These are phyloP conservation scores for Druceiella hillmani DNA, from an alignment of 2,888 invertebrate genomes.

Conservation along the genomic window DNA sequence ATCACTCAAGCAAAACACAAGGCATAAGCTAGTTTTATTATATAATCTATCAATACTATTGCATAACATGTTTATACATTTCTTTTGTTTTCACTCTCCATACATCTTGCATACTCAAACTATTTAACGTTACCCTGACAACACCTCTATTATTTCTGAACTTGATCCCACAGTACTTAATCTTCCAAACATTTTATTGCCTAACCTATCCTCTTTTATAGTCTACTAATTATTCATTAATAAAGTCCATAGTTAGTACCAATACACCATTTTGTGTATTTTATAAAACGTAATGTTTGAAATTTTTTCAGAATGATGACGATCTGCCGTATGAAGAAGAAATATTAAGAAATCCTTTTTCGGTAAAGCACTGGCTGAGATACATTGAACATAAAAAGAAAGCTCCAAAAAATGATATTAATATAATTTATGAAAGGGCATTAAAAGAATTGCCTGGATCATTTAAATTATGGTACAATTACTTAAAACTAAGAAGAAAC, in stretches of 20 bases:
- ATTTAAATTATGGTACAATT: conserved; percentile 97
- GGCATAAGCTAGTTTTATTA: no score
- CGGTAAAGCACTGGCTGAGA: conserved; percentile 96
- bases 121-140: neutral
- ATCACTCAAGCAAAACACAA: no score
- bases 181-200: neutral
- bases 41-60: no score
- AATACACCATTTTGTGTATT: neutral
- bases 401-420: conserved; percentile 74
- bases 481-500: conserved; percentile 77
- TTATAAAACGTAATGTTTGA: neutral
- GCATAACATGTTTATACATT: no score
- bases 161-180: neutral
- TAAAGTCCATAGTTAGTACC: neutral
- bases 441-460: conserved; percentile 95
- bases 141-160: neutral
- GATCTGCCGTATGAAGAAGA: conserved; percentile 99
- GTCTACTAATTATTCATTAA: neutral
- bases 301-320: conserved; percentile 69
- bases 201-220: neutral
- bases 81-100: no score
- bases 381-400: conserved; percentile 95
- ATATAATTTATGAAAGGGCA: conserved; percentile 93
- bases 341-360: conserved; percentile 93
- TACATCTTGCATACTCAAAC: no score